Evolutionary conservation across 2,888 invertebrate genomes (phyloP).

Genomic region (Pheosia tremula): DNA sequence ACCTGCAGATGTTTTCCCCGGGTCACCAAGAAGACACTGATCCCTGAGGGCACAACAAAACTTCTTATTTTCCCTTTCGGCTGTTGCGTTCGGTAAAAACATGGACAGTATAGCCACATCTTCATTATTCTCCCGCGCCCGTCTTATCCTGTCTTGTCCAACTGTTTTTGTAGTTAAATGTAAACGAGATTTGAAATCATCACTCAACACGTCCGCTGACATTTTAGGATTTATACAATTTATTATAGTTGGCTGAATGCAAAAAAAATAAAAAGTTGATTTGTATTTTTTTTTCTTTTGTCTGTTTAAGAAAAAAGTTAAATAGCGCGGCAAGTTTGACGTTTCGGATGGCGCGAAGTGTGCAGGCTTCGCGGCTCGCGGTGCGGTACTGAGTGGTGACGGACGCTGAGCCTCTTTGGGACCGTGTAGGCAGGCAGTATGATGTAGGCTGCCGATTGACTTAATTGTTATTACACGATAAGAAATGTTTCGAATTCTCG

Average conservation of each 20-base stretch:
- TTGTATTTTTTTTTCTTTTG: constrained; percentile 16
- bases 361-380: constrained; percentile 76
- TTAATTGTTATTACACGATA: constrained; percentile 70
- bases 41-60: constrained; percentile 91
- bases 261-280: constrained; percentile 21
- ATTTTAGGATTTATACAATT: constrained; percentile 65
- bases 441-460: constrained; percentile 66
- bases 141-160: constrained; percentile 92
- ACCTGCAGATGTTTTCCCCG: constrained; percentile 92
- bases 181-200: constrained; percentile 89
- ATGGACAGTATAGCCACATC: constrained; percentile 94
- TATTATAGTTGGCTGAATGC: constrained; percentile 4
- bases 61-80: constrained; percentile 87
- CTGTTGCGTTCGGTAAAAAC: constrained; percentile 89
- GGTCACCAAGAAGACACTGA: constrained; percentile 91
- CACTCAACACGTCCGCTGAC: constrained; percentile 91
- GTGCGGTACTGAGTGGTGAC: constrained; percentile 65
- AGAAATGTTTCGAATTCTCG: constrained; percentile 49
- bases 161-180: constrained; percentile 91
- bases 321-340: constrained; percentile 54
- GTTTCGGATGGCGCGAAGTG: constrained; percentile 42
- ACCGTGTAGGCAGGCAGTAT: constrained; percentile 41
- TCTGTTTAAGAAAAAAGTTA: constrained; percentile 18
- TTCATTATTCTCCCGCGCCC: constrained; percentile 92
- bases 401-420: constrained; percentile 35